phyloP scores from a whole-genome alignment of 2,113 vertebrate species.

The Cebus imitator region DNA sequence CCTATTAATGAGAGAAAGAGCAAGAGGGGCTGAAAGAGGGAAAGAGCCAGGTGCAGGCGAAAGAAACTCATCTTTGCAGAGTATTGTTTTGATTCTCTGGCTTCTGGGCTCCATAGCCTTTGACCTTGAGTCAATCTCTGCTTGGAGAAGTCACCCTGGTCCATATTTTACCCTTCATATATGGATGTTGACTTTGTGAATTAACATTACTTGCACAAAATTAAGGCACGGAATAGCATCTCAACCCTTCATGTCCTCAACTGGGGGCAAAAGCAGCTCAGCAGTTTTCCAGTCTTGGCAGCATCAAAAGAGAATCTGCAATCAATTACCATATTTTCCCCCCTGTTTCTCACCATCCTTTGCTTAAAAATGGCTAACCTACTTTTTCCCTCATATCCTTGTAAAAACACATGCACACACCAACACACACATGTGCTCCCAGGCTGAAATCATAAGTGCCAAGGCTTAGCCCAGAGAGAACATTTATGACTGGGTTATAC shows the following conservation, averaged over 20 bases:
- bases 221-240: conserved; percentile 73
- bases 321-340: conserved; percentile 79
- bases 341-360: conserved; percentile 75
- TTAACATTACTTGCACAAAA: conserved; percentile 50
- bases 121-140: neutral
- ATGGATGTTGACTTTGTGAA: conserved; percentile 49
- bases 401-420: conserved; percentile 78
- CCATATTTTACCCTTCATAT: neutral
- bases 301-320: conserved; percentile 85
- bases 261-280: conserved; percentile 83
- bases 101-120: neutral
- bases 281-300: conserved; percentile 84
- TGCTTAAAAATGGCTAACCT: conserved; percentile 82
- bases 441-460: conserved; percentile 84
- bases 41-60: neutral
- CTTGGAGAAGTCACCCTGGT: neutral
- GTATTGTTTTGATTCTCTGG: neutral
- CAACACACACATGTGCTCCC: conserved; percentile 80
- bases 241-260: conserved; percentile 82
- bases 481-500: conserved; percentile 84
- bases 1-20: neutral
- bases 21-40: neutral
- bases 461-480: conserved; percentile 82
- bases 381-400: conserved; percentile 65
- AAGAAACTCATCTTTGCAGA: neutral